phyloP scores from a whole-genome alignment of 2,113 vertebrate genomes.

The Halichoerus grypus region DNA sequence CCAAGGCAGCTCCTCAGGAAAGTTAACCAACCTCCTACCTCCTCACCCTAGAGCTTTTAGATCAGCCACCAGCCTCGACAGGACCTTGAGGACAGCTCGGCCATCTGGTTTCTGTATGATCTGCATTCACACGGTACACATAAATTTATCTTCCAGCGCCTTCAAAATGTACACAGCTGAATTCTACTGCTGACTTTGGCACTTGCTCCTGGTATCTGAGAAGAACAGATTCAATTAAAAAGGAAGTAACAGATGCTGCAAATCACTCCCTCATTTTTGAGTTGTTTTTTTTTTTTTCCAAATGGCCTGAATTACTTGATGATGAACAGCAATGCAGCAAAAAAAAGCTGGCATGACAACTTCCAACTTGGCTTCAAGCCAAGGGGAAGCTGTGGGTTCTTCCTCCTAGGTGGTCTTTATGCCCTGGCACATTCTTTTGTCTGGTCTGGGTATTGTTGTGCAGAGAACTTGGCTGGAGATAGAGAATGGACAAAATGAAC shows the following conservation, averaged over 20 bases:
- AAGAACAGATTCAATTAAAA: conserved; percentile 79
- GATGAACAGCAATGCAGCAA: conserved; percentile 63
- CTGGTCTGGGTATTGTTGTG: neutral
- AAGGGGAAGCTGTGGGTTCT: conserved; percentile 46
- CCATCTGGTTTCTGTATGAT: conserved; percentile 73
- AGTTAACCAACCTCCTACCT: neutral
- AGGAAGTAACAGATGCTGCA: conserved; percentile 82
- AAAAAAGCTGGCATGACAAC: conserved; percentile 36
- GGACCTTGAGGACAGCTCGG: conserved; percentile 62
- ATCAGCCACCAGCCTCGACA: neutral
- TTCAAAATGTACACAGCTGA: conserved; percentile 75
- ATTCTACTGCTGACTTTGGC: conserved; percentile 80
- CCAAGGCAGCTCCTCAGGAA: neutral
- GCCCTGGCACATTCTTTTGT: neutral
- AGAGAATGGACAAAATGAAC: neutral
- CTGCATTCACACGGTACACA: conserved; percentile 18
- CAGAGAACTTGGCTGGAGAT: neutral
- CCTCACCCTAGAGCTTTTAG: neutral
- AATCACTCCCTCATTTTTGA: conserved; percentile 80
- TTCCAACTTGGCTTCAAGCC: conserved; percentile 44
- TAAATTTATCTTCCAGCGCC: conserved; percentile 61
- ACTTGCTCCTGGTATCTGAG: conserved; percentile 67
- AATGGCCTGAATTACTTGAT: conserved; percentile 74
- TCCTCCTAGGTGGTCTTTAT: conserved; percentile 51
- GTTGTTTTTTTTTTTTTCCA: neutral